A percentile compares a stretch with the other conserved stretches of the same genome.
Conservation (phyloP, 1,140 invertebrate species). For the Harpegnathos saltator region DNA sequence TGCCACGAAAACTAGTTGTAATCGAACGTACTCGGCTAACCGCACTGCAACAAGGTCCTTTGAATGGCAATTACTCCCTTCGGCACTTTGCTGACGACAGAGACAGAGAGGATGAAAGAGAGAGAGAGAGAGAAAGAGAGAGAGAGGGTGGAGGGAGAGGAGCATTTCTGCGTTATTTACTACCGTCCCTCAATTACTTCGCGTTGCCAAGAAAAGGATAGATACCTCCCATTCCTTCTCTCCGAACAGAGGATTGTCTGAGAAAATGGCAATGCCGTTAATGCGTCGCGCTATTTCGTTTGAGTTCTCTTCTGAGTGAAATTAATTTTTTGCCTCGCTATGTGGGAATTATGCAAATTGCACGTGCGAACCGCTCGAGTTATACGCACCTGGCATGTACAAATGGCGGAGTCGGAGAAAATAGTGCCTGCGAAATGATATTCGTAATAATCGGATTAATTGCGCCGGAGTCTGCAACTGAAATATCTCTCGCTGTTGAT, state of each 20-base stretch:
- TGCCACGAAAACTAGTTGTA: conserved; percentile 13
- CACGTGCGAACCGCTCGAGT: too few relatives aligned
- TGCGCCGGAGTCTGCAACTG: too few relatives aligned
- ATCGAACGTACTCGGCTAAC: conserved; percentile 35
- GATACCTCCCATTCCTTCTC: neutral
- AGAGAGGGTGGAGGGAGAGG: too few relatives aligned
- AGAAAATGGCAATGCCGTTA: conserved; percentile 8
- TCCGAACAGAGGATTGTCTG: neutral
- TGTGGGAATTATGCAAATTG: conserved; percentile 18
- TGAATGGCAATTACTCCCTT: conserved; percentile 50
- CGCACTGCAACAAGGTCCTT: conserved; percentile 16
- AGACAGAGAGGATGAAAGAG: too few relatives aligned
- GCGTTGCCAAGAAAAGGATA: neutral
- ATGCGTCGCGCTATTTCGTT: neutral
- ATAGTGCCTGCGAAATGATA: too few relatives aligned
- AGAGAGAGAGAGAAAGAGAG: too few relatives aligned
- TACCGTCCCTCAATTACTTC: conserved; percentile 8
- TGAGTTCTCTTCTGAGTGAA: neutral
- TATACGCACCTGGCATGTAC: neutral
- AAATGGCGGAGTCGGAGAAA: too few relatives aligned
- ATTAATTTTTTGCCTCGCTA: neutral
- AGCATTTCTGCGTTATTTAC: neutral
- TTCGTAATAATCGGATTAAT: too few relatives aligned
- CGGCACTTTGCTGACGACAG: neutral
- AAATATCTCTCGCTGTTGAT: too few relatives aligned